phyloP scores from a whole-genome alignment of 2,888 invertebrate species.

The Acanthopleura granulata region DNA sequence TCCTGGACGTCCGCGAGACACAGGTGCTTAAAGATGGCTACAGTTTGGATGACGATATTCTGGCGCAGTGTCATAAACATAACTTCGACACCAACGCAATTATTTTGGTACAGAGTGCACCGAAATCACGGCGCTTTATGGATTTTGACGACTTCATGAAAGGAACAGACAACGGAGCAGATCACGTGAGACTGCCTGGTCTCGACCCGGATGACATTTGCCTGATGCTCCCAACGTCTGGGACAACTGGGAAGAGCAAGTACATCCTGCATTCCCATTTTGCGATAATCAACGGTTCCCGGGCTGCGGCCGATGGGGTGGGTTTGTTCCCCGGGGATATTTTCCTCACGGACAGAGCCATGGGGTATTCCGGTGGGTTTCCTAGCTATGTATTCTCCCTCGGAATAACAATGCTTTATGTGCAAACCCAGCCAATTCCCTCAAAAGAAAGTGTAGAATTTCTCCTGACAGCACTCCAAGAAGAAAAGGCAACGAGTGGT shows the following conservation, averaged over 20 bases:
- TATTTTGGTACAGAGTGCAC: background rate
- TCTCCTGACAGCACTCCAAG: background rate
- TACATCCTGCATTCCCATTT: conserved; percentile 18
- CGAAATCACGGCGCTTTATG: background rate
- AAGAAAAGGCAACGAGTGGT: conserved; percentile 6
- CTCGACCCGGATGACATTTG: conserved; percentile 18
- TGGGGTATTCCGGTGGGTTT: conserved; percentile 19
- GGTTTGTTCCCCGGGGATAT: background rate
- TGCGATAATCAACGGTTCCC: conserved; percentile 17
- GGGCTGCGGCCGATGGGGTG: background rate
- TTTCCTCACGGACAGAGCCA: conserved; percentile 21
- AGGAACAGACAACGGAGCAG: background rate
- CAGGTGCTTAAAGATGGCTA: background rate
- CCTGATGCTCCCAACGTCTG: conserved; percentile 18
- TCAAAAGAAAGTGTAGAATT: background rate
- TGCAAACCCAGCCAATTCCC: background rate
- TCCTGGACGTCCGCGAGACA: background rate
- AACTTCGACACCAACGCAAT: background rate
- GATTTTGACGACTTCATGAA: background rate
- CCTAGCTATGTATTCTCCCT: background rate
- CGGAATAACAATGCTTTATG: background rate
- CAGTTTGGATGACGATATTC: background rate
- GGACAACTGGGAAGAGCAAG: conserved; percentile 21
- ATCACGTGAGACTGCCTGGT: background rate
- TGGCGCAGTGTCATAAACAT: background rate